Evolutionary conservation across 2,113 vertebrate genomes (phyloP).

Genomic region (Todiramphus saurophagus): DNA sequence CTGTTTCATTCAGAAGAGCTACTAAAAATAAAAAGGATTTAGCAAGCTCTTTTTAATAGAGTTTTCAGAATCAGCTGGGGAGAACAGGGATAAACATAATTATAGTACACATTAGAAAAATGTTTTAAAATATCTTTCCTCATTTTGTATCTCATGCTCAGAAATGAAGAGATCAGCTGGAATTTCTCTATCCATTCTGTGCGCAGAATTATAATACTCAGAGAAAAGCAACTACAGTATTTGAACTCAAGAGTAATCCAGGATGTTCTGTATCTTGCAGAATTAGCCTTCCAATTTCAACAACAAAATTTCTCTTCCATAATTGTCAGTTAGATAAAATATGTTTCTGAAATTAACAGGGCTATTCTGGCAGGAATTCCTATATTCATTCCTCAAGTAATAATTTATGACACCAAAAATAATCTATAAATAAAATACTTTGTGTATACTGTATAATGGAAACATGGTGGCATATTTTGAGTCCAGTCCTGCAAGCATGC

Average conservation of each 20-base stretch:
- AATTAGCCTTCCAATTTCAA: slow-evolving; percentile 36
- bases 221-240: slow-evolving; percentile 1
- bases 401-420: slow-evolving; percentile 9
- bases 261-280: background rate
- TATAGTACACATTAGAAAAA: slow-evolving; percentile 52
- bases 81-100: slow-evolving; percentile 62
- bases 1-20: background rate
- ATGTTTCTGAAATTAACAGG: slow-evolving; percentile 37
- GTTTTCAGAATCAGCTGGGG: slow-evolving; percentile 58
- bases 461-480: background rate
- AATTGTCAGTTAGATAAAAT: background rate
- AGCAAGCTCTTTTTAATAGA: slow-evolving; percentile 38
- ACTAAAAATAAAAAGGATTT: slow-evolving; percentile 53
- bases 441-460: background rate
- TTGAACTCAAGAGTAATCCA: slow-evolving; percentile 35
- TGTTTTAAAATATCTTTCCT: slow-evolving; percentile 60
- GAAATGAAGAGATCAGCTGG: slow-evolving; percentile 56
- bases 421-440: background rate
- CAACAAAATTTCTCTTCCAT: slow-evolving; percentile 7
- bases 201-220: slow-evolving; percentile 26
- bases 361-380: slow-evolving; percentile 47
- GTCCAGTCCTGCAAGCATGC: background rate
- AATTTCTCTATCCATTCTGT: slow-evolving; percentile 44
- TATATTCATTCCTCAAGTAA: background rate
- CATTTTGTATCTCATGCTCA: slow-evolving; percentile 54